Percentiles rank a stretch among this genome's conserved stretches.
These are phyloP conservation scores for Proisotoma minuta DNA, from an alignment of 2,888 invertebrate species.

Conservation along the genomic window DNA sequence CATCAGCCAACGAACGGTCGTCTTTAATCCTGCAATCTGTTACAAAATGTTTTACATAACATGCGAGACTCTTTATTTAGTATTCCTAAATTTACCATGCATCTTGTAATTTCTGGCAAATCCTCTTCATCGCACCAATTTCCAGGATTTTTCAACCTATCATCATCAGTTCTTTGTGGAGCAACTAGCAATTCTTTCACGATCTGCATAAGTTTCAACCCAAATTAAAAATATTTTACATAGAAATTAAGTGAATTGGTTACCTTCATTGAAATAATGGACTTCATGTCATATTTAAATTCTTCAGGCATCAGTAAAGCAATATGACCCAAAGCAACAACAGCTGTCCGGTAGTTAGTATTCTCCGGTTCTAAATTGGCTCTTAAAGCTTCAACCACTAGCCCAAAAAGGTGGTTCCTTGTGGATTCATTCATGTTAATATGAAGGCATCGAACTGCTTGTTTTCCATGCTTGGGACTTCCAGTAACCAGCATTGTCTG, in stretches of 20 bases:
- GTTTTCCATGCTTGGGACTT: slow-evolving; percentile 92
- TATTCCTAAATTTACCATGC: slow-evolving; percentile 61
- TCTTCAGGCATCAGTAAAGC: slow-evolving; percentile 85
- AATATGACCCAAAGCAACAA: slow-evolving; percentile 90
- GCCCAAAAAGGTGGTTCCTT: slow-evolving; percentile 41
- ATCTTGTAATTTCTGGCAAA: slow-evolving; percentile 82
- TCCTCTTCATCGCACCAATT: slow-evolving; percentile 80
- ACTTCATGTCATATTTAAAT: slow-evolving; percentile 85
- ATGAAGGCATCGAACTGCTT: slow-evolving; percentile 87
- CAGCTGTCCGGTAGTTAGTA: slow-evolving; percentile 82
- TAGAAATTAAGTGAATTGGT: no score
- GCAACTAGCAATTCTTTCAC: slow-evolving; percentile 87
- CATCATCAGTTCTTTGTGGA: slow-evolving; percentile 42
- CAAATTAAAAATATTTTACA: no score
- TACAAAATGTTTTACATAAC: no score
- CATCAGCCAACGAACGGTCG: slow-evolving; percentile 92
- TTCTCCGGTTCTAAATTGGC: slow-evolving; percentile 68
- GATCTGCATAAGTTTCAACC: slow-evolving; percentile 58
- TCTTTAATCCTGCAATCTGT: slow-evolving; percentile 78
- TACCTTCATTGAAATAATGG: slow-evolving; percentile 87
- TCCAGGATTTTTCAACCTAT: slow-evolving; percentile 57
- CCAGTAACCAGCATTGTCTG: slow-evolving; percentile 83
- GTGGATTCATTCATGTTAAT: slow-evolving; percentile 64
- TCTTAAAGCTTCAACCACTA: slow-evolving; percentile 55
- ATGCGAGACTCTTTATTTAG: no score